Base-by-base conservation (phyloP, 2,797 vertebrate genomes). In the Anguilla pacifica region DNA sequence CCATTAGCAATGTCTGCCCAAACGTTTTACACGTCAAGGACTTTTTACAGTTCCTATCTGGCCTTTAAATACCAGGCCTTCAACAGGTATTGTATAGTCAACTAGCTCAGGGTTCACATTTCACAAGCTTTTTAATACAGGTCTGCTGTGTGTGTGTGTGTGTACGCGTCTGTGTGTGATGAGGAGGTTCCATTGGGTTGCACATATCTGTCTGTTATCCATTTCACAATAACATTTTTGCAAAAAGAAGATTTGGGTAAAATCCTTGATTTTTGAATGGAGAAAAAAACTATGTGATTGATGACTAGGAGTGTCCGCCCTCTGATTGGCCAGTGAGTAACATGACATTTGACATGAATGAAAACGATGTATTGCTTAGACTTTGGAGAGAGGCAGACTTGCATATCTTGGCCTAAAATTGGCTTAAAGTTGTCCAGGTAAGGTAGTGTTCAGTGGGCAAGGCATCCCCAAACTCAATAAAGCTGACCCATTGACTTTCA, bases 221-320 rank as follows among this genome's bases (percentile, higher is more conserved):
- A 92, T 94, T 94, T 94, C 92, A 92, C 91, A 91, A 89, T 90
- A 93, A 91, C 92, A 61, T 61, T 4, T 64, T 17, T 6, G 0
- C 17, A 19, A 64, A 25, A 35, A 35, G n/a, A 67, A 28, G 64
- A 15, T 57, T 57, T 57, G 17, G 10, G 13, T 93, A 92, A 67
- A 67, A 28, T 70, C 64, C 64, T 9, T 6, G 6, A 70, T 70
- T 6, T 28, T n/a, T 67, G 64, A 70, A n/a, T 70, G 64, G n/a
- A 28, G 22, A 5, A 70, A 28, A n/a, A 22, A 6, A n/a, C 39
- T 67, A 22, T 6, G 5, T 59, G 57, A 61, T 6, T 61, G 59
- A 61, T 61, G 4, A 91, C 90, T 93, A 91, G 91, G 84, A 93
- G 91, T 94, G 94, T 93, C 93, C 94, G 94, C 92, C 94, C 77